A percentile compares a stretch with the other conserved stretches of the same genome.
phyloP scores from a whole-genome alignment of 23 tunicate genomes.

The Phallusia fumigata region DNA sequence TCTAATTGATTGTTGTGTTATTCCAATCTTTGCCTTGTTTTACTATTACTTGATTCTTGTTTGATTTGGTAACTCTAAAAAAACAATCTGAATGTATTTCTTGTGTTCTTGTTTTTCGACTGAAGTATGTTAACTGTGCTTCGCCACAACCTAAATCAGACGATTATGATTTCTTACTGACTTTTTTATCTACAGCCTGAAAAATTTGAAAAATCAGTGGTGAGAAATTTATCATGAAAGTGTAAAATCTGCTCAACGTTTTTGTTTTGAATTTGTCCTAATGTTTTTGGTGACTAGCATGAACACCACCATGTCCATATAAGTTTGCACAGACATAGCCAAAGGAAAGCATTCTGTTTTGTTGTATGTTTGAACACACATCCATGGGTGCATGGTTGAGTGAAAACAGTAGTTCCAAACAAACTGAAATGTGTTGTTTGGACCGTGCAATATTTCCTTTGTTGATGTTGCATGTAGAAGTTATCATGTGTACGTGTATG shows the following conservation, averaged over 20 bases:
- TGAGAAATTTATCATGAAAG: not conserved
- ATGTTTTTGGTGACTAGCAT: constrained; percentile 3
- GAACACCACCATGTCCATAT: not conserved
- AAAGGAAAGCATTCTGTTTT: not conserved
- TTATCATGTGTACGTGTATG: too few relatives aligned
- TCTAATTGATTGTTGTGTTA: not conserved
- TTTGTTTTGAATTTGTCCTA: not conserved
- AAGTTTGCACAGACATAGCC: not conserved
- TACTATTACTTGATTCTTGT: not conserved
- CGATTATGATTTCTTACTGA: not conserved
- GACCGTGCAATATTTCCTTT: not conserved
- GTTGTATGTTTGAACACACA: not conserved
- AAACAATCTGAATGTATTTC: too few relatives aligned
- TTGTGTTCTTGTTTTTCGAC: too few relatives aligned
- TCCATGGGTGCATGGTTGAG: not conserved
- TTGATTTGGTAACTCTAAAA: too few relatives aligned
- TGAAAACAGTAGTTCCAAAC: not conserved
- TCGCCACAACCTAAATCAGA: too few relatives aligned
- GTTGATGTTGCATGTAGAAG: not conserved
- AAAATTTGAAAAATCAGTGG: constrained; percentile 53
- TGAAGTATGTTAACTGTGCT: too few relatives aligned
- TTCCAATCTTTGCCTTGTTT: not conserved
- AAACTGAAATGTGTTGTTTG: not conserved
- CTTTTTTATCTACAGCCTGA: constrained; percentile 47
- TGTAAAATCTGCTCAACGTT: not conserved